Evolutionary conservation across 2,797 vertebrate species (phyloP).

Genomic region (Melanotaenia pygmaea): DNA sequence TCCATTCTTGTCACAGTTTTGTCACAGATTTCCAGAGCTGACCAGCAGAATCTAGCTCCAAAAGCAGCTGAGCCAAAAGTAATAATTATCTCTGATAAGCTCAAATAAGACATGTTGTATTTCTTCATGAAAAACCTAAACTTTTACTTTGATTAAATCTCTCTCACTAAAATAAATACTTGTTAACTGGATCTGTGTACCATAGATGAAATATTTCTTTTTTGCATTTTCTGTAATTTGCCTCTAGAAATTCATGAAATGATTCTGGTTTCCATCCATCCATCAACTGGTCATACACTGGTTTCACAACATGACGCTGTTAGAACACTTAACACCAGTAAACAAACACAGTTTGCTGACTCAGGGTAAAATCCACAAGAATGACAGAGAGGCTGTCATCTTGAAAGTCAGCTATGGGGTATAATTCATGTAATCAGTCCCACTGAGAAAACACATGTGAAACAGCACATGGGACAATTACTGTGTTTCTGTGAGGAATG

Average conservation of each 20-base stretch:
- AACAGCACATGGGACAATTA: conserved; percentile 39
- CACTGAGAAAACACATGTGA: conserved; percentile 62
- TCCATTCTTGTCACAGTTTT: conserved; percentile 30
- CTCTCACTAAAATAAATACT: neutral
- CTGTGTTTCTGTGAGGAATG: conserved; percentile 11
- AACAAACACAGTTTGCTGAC: conserved; percentile 59
- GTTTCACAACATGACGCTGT: conserved; percentile 59
- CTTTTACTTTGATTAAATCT: neutral
- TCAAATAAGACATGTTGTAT: too few species aligned
- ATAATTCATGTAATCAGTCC: conserved; percentile 62
- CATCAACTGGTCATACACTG: neutral
- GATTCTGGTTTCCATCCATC: too few species aligned
- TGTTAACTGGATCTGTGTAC: neutral
- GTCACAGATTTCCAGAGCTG: neutral
- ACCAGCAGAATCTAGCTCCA: neutral
- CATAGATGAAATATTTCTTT: neutral
- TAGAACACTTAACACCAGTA: conserved; percentile 54
- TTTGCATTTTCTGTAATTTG: neutral
- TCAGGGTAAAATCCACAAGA: conserved; percentile 44
- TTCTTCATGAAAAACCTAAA: neutral
- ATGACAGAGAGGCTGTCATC: conserved; percentile 49
- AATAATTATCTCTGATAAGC: too few species aligned
- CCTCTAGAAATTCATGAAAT: conserved; percentile 10
- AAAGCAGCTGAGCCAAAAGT: neutral
- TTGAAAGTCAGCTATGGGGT: conserved; percentile 52